A percentile compares a stretch with the other conserved stretches of the same genome.
Evolutionary conservation across 2,797 vertebrate species (phyloP).

Genomic region (Rhinella marina): DNA sequence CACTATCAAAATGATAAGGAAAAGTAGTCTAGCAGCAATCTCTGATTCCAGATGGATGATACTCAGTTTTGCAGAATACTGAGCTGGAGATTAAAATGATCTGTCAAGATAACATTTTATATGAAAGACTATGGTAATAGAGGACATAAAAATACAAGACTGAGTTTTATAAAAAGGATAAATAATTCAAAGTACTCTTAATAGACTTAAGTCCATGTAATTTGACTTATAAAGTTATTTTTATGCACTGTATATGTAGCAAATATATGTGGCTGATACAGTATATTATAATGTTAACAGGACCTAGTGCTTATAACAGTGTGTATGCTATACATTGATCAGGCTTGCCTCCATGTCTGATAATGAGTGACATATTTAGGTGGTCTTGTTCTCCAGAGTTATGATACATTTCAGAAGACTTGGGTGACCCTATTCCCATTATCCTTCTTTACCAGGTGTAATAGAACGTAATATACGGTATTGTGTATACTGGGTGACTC

Average conservation of each 20-base stretch:
- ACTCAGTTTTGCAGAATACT: slow-evolving; percentile 37
- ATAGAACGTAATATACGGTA: no score
- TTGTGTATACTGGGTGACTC: no score
- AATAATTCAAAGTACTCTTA: neutral
- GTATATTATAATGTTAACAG: no score
- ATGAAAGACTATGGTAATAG: slow-evolving; percentile 6
- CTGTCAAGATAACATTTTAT: slow-evolving; percentile 39
- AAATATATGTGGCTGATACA: neutral
- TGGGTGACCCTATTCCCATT: no score
- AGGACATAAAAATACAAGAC: slow-evolving; percentile 17
- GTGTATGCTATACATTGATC: no score
- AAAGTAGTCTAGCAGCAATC: slow-evolving; percentile 38
- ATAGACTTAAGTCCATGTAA: neutral
- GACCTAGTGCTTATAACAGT: no score
- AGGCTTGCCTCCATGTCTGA: no score
- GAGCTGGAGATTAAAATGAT: slow-evolving; percentile 43
- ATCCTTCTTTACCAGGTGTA: no score
- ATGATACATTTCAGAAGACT: no score
- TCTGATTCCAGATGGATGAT: slow-evolving; percentile 38
- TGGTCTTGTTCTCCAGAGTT: no score
- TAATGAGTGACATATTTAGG: no score
- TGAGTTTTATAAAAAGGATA: slow-evolving; percentile 7
- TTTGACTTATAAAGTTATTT: neutral
- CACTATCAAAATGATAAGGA: slow-evolving; percentile 33
- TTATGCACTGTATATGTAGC: neutral